A percentile compares a stretch with the other conserved stretches of the same genome.
These are phyloP conservation scores for Labia minor DNA, from an alignment of 2,888 invertebrate genomes.

Conservation along the genomic window DNA sequence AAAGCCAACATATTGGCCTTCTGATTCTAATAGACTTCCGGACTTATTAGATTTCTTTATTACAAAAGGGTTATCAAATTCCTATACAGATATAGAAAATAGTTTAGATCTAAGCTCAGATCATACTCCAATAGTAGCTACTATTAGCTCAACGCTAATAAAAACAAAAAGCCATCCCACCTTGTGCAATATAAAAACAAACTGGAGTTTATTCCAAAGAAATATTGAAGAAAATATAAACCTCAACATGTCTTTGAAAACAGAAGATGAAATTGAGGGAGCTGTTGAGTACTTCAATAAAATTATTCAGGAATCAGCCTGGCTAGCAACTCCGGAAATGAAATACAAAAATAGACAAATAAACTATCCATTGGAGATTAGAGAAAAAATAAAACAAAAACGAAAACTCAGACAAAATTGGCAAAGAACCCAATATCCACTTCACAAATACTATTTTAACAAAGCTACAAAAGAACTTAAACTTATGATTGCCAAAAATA, in stretches of 20 bases:
- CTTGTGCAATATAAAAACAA: slow-evolving; percentile 22
- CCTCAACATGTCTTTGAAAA: slow-evolving; percentile 24
- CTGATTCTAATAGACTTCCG: slow-evolving; percentile 26
- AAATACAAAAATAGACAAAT: slow-evolving; percentile 16
- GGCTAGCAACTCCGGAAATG: slow-evolving; percentile 22
- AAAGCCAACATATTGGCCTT: slow-evolving; percentile 27
- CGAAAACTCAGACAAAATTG: slow-evolving; percentile 25
- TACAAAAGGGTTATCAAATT: slow-evolving; percentile 21
- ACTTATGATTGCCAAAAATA: slow-evolving; percentile 21
- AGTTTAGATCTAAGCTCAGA: slow-evolving; percentile 27
- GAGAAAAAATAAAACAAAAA: slow-evolving; percentile 25
- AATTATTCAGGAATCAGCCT: slow-evolving; percentile 21
- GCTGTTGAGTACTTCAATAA: slow-evolving; percentile 22
- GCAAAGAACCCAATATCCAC: slow-evolving; percentile 24
- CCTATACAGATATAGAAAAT: slow-evolving; percentile 19
- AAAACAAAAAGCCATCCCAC: neutral
- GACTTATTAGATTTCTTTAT: slow-evolving; percentile 27
- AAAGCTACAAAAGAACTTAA: slow-evolving; percentile 24
- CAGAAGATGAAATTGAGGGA: slow-evolving; percentile 24
- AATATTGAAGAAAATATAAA: slow-evolving; percentile 20
- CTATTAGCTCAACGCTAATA: slow-evolving; percentile 16
- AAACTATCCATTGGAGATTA: slow-evolving; percentile 22
- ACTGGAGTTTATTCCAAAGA: slow-evolving; percentile 22
- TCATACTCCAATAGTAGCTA: slow-evolving; percentile 23
- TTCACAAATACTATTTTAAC: slow-evolving; percentile 25